phyloP scores from a whole-genome alignment of 2,797 vertebrate genomes.

The Diplodus sargus region DNA sequence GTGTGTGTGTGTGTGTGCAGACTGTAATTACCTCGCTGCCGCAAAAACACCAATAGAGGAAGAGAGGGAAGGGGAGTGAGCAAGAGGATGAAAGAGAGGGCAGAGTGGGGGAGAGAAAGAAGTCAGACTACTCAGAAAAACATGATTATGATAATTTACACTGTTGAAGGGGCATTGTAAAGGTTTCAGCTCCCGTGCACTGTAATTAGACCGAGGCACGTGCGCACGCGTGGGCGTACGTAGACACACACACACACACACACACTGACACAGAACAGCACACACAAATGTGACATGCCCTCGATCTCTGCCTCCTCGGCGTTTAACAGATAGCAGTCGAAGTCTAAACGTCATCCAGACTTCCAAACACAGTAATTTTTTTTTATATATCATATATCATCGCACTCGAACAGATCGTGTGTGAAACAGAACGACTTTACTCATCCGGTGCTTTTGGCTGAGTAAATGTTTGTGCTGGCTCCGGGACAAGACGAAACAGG shows the following conservation, averaged over 20 bases:
- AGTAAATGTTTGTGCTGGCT: background rate
- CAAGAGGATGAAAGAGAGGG: slow-evolving; percentile 50
- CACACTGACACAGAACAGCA: background rate
- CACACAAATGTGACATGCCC: background rate
- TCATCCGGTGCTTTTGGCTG: background rate
- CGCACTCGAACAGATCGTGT: background rate
- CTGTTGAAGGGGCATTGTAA: slow-evolving; percentile 60
- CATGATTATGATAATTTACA: slow-evolving; percentile 71
- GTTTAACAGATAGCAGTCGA: background rate
- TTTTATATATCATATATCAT: background rate
- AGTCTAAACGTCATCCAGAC: background rate
- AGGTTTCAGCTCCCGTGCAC: slow-evolving; percentile 59
- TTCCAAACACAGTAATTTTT: no score
- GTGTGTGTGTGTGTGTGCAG: slow-evolving; percentile 34
- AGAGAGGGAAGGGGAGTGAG: slow-evolving; percentile 44
- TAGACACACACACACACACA: background rate
- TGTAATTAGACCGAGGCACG: slow-evolving; percentile 59
- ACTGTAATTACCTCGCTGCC: slow-evolving; percentile 71
- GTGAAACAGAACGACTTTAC: background rate
- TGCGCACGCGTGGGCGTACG: slow-evolving; percentile 2
- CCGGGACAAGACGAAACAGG: background rate
- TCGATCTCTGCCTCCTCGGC: background rate
- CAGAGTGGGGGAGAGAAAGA: slow-evolving; percentile 31
- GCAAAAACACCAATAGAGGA: slow-evolving; percentile 59
- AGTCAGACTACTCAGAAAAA: slow-evolving; percentile 57